Base-by-base conservation (phyloP, 1,140 invertebrate genomes). In the Rhyacophila brunnea region DNA sequence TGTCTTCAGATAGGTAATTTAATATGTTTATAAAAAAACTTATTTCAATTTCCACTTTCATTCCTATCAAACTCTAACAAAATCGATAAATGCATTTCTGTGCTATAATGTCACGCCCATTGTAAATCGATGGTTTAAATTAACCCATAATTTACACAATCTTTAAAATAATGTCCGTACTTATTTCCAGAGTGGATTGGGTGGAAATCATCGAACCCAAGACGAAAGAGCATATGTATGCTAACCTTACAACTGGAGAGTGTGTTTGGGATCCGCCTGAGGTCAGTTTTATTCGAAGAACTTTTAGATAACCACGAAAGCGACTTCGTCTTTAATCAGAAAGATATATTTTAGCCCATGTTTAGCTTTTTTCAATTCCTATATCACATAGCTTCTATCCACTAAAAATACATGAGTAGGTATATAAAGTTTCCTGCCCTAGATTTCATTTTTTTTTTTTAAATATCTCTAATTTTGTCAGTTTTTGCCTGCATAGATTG, bases 121-220 rank as follows among this genome's bases (percentile, higher is more conserved):
- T 46, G 45, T 60, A 54, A 60, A 51, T 35, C 45, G 36, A 38
- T 49, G 28, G 28, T n/a, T 28, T 49, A 15, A 34, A 36, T 28
- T 28, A 28, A 9, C 23, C 23, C 3, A 14, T 9, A 49, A 32
- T 49, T 11, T 2, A 49, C 11, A 15, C 38, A 40, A 4, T 15
- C 15, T 5, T 4, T 40, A 11, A n/a, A 40, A 18, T 40, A 35
- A 54, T 48, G 45, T n/a, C 7, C 18, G 43, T 63, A 63, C 53
- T 58, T 46, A 49, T 62, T 81, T 83, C 72, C 72, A 86, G 89
- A 80, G 89, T 93, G 82, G 93, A 98, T 87, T 99, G 96, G 96
- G 94, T 98, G 74, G 96, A 99, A 83, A 99, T 99, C 71, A 95
- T 98, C 78, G 96, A 99, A 75, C 96, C 96, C 66, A 89, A 92